Evolutionary conservation across 2,888 invertebrate species (phyloP).

Genomic region (Alloscopus bannaensis): DNA sequence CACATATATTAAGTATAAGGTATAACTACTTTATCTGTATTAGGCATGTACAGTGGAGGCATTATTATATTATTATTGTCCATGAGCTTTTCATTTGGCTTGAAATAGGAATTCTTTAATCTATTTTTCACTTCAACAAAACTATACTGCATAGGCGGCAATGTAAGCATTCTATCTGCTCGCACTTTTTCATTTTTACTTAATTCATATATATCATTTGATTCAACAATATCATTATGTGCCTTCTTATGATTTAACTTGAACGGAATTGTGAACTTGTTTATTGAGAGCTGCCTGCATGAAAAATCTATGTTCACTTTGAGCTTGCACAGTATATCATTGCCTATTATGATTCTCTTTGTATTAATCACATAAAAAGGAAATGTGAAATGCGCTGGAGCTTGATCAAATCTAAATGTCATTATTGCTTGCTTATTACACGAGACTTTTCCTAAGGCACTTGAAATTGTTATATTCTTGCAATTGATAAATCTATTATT

Average conservation of each 20-base stretch:
- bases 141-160: slow-evolving; percentile 1
- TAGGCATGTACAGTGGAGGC: slow-evolving; percentile 3
- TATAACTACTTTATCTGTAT: background rate
- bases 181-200: background rate
- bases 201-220: background rate
- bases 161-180: background rate
- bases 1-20: slow-evolving; percentile 17
- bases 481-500: background rate
- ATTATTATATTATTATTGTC: slow-evolving; percentile 5
- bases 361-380: slow-evolving; percentile 2
- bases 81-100: slow-evolving; percentile 21
- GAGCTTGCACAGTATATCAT: slow-evolving; percentile 24
- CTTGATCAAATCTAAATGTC: background rate
- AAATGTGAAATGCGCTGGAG: background rate
- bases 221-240: background rate
- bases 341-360: slow-evolving; percentile 22
- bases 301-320: slow-evolving; percentile 17
- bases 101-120: background rate
- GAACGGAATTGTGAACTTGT: background rate
- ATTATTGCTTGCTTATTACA: slow-evolving; percentile 12
- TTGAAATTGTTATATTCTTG: background rate
- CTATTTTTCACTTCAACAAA: slow-evolving; percentile 8
- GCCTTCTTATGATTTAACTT: background rate
- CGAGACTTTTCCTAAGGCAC: background rate
- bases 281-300: background rate